Conservation (phyloP, 2,113 vertebrate species). For the Suricata suricatta region DNA sequence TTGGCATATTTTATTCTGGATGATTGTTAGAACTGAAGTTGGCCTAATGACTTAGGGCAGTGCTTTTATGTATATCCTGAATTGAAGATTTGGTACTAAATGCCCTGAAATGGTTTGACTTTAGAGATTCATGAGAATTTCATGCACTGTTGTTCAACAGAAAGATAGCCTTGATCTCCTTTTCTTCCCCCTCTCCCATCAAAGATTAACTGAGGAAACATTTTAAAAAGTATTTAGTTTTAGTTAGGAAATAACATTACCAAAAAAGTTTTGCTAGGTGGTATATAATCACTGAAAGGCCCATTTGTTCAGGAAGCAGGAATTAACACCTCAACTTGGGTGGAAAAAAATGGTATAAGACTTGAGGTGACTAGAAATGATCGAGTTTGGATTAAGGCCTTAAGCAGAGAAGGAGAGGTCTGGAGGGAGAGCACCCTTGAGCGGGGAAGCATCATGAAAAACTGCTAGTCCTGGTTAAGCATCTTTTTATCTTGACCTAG, state of each 20-base stretch:
- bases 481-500: background rate
- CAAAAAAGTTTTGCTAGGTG: slow-evolving; percentile 59
- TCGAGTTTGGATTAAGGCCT: background rate
- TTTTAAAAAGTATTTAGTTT: slow-evolving; percentile 18
- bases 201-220: slow-evolving; percentile 10
- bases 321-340: slow-evolving; percentile 66
- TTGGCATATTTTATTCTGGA: slow-evolving; percentile 34
- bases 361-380: slow-evolving; percentile 30
- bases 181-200: background rate
- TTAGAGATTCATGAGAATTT: background rate
- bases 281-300: slow-evolving; percentile 71
- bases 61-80: slow-evolving; percentile 8
- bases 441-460: background rate
- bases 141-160: background rate
- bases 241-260: slow-evolving; percentile 70
- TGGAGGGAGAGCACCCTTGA: background rate
- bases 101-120: background rate
- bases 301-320: slow-evolving; percentile 68
- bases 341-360: background rate
- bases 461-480: background rate
- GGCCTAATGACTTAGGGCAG: background rate
- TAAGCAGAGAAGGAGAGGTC: background rate
- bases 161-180: background rate
- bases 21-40: slow-evolving; percentile 11
- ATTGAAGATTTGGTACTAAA: background rate